A percentile compares a stretch with the other conserved stretches of the same genome.
These are phyloP conservation scores for Drosophila conformis DNA, from an alignment of 2,888 invertebrate genomes.

Conservation along the genomic window DNA sequence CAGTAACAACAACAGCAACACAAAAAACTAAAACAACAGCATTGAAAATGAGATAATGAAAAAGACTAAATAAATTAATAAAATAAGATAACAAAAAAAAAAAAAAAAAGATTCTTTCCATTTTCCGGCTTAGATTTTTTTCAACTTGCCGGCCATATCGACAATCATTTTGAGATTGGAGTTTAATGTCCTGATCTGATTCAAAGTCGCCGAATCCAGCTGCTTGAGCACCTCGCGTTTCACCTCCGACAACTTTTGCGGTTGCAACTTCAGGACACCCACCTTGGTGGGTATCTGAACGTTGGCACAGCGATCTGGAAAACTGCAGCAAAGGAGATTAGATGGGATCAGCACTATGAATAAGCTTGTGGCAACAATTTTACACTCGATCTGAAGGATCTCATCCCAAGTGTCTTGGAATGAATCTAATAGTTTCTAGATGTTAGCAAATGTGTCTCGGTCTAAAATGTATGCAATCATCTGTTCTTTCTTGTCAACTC, in stretches of 20 bases:
- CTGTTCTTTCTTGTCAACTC: no score
- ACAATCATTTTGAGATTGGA: background rate
- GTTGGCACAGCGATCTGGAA: conserved; percentile 76
- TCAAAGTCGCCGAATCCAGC: conserved; percentile 75
- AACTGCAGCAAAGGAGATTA: conserved; percentile 40
- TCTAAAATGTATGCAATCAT: no score
- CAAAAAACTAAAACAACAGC: conserved; percentile 33
- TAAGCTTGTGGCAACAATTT: background rate
- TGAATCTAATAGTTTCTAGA: no score
- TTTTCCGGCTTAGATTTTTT: background rate
- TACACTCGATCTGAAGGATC: background rate
- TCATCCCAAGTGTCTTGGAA: background rate
- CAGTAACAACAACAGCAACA: conserved; percentile 54
- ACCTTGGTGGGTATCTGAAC: conserved; percentile 82
- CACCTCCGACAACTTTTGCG: conserved; percentile 70
- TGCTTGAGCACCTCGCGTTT: conserved; percentile 76
- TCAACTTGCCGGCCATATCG: background rate
- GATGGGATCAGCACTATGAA: background rate
- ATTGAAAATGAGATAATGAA: conserved; percentile 75
- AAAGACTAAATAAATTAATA: conserved; percentile 76
- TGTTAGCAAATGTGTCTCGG: no score
- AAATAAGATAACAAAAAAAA: conserved; percentile 50
- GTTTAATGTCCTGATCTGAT: conserved; percentile 75
- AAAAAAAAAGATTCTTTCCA: background rate
- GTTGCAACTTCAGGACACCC: conserved; percentile 81